Percentiles rank a stretch among this genome's conserved stretches.
Conservation (phyloP, 2,797 vertebrate species). For the Bothrops alternatus region DNA sequence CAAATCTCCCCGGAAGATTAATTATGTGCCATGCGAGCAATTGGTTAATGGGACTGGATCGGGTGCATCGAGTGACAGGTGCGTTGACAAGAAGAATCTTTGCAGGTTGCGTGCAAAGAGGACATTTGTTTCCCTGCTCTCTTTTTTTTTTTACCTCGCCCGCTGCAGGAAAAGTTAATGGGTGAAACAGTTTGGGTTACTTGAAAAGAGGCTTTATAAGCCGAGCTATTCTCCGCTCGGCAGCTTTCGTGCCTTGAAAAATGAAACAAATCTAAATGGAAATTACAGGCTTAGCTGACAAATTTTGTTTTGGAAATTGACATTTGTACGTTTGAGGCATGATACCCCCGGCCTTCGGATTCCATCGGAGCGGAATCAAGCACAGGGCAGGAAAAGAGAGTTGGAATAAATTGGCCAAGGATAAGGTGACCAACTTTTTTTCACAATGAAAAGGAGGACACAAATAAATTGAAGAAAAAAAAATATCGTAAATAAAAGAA, state of each 20-base stretch:
- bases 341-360: slow-evolving; percentile 43
- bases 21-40: slow-evolving; percentile 68
- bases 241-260: slow-evolving; percentile 68
- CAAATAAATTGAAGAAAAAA: too few relatives aligned
- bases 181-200: slow-evolving; percentile 52
- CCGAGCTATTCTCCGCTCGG: slow-evolving; percentile 65
- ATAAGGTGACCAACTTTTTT: too few relatives aligned
- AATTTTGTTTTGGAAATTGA: slow-evolving; percentile 55
- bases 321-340: slow-evolving; percentile 53
- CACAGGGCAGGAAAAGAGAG: slow-evolving; percentile 5
- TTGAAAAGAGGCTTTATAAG: slow-evolving; percentile 65
- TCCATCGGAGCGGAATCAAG: slow-evolving; percentile 40
- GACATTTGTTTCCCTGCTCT: background rate
- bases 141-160: slow-evolving; percentile 1
- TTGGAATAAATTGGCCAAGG: slow-evolving; percentile 29
- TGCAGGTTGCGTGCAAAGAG: background rate
- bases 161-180: background rate
- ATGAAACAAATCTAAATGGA: slow-evolving; percentile 72
- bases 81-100: slow-evolving; percentile 61
- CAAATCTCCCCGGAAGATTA: slow-evolving; percentile 67
- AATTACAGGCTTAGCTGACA: slow-evolving; percentile 68
- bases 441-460: too few relatives aligned
- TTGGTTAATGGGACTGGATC: slow-evolving; percentile 70
- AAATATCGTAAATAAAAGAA: too few relatives aligned
- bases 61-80: slow-evolving; percentile 57